Percentiles rank a stretch among this genome's conserved stretches.
These are phyloP conservation scores for Ahaetulla prasina DNA, from an alignment of 2,113 vertebrate species.

Conservation along the genomic window DNA sequence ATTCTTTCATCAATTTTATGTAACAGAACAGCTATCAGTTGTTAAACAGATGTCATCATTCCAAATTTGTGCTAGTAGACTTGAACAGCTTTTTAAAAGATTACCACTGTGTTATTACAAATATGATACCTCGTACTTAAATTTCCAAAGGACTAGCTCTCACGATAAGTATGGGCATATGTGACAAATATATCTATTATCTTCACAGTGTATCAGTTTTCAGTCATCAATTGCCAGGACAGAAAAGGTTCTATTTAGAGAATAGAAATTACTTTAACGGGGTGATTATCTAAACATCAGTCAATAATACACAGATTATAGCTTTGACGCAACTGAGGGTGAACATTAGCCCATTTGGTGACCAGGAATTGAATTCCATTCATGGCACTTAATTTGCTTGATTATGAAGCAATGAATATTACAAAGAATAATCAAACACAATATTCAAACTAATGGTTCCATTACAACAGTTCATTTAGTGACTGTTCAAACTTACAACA, in stretches of 20 bases:
- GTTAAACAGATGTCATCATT: neutral
- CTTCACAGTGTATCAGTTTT: neutral
- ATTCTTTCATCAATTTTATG: slow-evolving; percentile 22
- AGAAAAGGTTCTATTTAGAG: neutral
- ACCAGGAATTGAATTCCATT: neutral
- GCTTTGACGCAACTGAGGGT: neutral
- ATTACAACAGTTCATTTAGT: too few relatives aligned
- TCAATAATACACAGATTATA: neutral
- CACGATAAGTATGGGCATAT: neutral
- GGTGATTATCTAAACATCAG: neutral
- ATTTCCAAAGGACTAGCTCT: neutral
- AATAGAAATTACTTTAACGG: neutral
- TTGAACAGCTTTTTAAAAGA: neutral
- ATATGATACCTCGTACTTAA: neutral
- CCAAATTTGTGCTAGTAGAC: neutral
- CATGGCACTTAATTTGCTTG: neutral
- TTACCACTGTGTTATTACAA: neutral
- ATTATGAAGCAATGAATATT: neutral
- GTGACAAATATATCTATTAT: neutral
- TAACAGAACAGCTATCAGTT: neutral
- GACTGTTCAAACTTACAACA: too few relatives aligned
- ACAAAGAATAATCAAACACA: neutral
- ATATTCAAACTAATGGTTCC: neutral
- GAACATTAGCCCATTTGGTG: neutral
- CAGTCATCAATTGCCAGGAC: neutral